Percentiles rank a stretch among this genome's conserved stretches.
Evolutionary conservation across 2,113 vertebrate genomes (phyloP).

Genomic region (Stercorarius parasiticus): DNA sequence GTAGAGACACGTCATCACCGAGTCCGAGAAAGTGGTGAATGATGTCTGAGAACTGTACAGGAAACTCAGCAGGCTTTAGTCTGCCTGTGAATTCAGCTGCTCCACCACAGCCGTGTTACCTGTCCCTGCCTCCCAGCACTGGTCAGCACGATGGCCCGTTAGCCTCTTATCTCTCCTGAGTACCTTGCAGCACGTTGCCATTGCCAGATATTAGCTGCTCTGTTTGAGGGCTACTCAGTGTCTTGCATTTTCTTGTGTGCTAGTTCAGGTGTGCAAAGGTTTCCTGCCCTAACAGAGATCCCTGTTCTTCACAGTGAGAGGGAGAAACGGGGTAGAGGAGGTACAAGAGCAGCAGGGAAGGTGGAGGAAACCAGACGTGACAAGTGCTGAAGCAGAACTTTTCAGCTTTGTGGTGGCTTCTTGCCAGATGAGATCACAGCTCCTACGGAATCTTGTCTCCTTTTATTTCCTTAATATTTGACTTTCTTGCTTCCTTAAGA

Average conservation of each 20-base stretch:
- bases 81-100: neutral
- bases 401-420: conserved; percentile 12
- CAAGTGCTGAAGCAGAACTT: conserved; percentile 42
- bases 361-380: neutral
- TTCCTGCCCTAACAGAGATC: neutral
- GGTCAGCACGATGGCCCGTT: rapidly evolving
- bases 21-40: neutral
- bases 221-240: neutral
- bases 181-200: neutral
- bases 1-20: neutral
- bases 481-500: conserved; percentile 15
- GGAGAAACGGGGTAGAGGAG: neutral
- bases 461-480: conserved; percentile 35
- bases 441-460: conserved; percentile 35
- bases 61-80: neutral
- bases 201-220: neutral
- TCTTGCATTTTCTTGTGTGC: neutral
- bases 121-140: neutral
- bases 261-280: neutral
- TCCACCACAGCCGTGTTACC: neutral
- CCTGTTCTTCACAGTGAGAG: neutral
- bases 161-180: rapidly evolving
- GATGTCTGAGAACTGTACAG: neutral
- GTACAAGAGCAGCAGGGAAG: neutral
- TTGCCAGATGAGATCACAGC: conserved; percentile 29